Percentiles rank a stretch among this genome's conserved stretches.
These are phyloP conservation scores for Amia ocellicauda DNA, from an alignment of 2,113 vertebrate species.

Conservation along the genomic window DNA sequence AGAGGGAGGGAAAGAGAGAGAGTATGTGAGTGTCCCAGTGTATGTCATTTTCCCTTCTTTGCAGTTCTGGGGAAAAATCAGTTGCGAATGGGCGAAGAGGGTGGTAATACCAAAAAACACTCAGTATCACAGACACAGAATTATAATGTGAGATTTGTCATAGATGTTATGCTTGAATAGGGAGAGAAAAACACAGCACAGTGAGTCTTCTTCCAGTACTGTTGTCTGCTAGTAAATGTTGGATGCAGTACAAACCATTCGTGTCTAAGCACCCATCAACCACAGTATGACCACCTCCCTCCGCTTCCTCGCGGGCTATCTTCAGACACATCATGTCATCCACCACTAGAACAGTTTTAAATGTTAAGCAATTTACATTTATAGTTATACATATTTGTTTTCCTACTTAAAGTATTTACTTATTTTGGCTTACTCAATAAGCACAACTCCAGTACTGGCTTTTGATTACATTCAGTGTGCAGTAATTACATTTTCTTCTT, in stretches of 20 bases:
- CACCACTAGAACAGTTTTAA: too few relatives aligned
- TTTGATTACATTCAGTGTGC: too few relatives aligned
- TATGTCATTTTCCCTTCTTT: constrained; percentile 53
- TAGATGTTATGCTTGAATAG: constrained; percentile 54
- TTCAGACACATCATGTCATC: too few relatives aligned
- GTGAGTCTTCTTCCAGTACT: constrained; percentile 44
- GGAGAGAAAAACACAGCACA: constrained; percentile 57
- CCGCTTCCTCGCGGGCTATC: too few relatives aligned
- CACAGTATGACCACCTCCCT: too few relatives aligned
- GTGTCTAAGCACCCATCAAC: constrained; percentile 21
- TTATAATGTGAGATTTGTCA: constrained; percentile 71
- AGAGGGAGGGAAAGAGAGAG: constrained; percentile 46
- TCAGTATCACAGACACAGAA: constrained; percentile 72
- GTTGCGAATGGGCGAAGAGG: constrained; percentile 58
- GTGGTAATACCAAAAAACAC: constrained; percentile 70
- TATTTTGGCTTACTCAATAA: too few relatives aligned
- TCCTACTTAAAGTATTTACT: too few relatives aligned
- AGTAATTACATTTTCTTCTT: too few relatives aligned
- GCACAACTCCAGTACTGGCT: too few relatives aligned
- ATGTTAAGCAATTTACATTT: too few relatives aligned
- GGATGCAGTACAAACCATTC: constrained; percentile 25
- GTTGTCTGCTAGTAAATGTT: constrained; percentile 14
- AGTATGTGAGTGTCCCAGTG: constrained; percentile 40
- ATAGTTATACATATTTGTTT: too few relatives aligned
- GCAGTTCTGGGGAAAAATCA: constrained; percentile 44